Evolutionary conservation across 2,113 vertebrate genomes (phyloP).

Genomic region (Felis chaus): DNA sequence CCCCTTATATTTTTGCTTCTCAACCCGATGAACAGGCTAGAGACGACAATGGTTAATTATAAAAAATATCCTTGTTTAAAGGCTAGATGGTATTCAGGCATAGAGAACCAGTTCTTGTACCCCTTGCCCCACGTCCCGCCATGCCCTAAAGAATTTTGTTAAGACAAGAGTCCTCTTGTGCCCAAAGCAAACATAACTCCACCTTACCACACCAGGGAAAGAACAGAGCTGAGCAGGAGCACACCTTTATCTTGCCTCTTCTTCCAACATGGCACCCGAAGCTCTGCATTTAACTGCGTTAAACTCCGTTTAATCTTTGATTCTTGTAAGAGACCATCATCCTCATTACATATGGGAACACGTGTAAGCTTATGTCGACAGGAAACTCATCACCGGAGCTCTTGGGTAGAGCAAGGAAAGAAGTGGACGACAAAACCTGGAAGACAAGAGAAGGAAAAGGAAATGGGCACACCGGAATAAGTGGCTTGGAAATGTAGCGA

Average conservation of each 20-base stretch:
- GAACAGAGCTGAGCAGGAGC: background rate
- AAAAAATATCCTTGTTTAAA: background rate
- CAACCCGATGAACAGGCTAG: background rate
- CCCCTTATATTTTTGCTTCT: background rate
- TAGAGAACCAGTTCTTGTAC: background rate
- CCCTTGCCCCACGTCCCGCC: background rate
- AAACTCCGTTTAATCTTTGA: background rate
- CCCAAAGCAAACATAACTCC: background rate
- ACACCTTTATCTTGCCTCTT: background rate
- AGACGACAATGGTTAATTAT: background rate
- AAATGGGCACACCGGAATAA: background rate
- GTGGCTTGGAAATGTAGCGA: background rate
- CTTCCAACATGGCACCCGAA: background rate
- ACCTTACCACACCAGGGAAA: background rate
- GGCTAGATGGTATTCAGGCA: background rate
- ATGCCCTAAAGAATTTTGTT: background rate
- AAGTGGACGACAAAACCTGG: background rate
- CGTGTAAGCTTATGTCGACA: background rate
- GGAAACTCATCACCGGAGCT: background rate
- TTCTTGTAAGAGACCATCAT: background rate
- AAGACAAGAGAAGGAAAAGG: background rate
- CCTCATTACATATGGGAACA: background rate
- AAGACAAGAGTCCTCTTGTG: background rate
- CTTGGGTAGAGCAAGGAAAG: background rate
- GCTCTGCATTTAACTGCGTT: background rate